These are phyloP conservation scores for Adrianichthys oophorus DNA, from an alignment of 2,797 vertebrate species.

Conservation along the genomic window DNA sequence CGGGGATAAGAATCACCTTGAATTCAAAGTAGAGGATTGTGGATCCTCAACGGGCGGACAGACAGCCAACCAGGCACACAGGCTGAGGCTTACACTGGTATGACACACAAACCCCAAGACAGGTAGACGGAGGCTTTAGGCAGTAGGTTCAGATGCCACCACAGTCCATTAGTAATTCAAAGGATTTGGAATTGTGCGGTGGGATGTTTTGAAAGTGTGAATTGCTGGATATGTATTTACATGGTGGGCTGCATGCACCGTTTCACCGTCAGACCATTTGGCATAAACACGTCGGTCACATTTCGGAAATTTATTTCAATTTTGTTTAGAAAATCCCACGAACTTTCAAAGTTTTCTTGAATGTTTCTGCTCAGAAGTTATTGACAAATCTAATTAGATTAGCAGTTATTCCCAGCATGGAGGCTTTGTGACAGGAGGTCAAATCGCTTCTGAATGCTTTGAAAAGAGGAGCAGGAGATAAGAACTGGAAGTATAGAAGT, in stretches of 20 bases:
- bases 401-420: slow-evolving; percentile 57
- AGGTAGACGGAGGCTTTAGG: slow-evolving; percentile 50
- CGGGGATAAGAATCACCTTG: slow-evolving; percentile 83
- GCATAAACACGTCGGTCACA: neutral
- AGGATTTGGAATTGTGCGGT: slow-evolving; percentile 49
- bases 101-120: slow-evolving; percentile 51
- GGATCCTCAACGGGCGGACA: slow-evolving; percentile 59
- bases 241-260: neutral
- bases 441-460: slow-evolving; percentile 61
- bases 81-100: slow-evolving; percentile 46
- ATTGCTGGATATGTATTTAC: slow-evolving; percentile 43
- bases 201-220: slow-evolving; percentile 36
- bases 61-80: slow-evolving; percentile 49
- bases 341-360: slow-evolving; percentile 11
- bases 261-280: neutral
- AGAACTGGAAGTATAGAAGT: slow-evolving; percentile 56
- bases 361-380: slow-evolving; percentile 25
- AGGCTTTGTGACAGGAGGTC: slow-evolving; percentile 60
- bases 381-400: slow-evolving; percentile 56
- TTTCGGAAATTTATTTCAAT: slow-evolving; percentile 7
- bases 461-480: slow-evolving; percentile 53
- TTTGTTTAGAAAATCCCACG: slow-evolving; percentile 17
- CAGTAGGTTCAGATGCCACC: slow-evolving; percentile 32
- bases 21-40: slow-evolving; percentile 84
- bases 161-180: slow-evolving; percentile 35